Percentiles rank a stretch among this genome's conserved stretches.
These are phyloP conservation scores for Lonchura striata DNA, from an alignment of 2,113 vertebrate genomes.

Conservation along the genomic window DNA sequence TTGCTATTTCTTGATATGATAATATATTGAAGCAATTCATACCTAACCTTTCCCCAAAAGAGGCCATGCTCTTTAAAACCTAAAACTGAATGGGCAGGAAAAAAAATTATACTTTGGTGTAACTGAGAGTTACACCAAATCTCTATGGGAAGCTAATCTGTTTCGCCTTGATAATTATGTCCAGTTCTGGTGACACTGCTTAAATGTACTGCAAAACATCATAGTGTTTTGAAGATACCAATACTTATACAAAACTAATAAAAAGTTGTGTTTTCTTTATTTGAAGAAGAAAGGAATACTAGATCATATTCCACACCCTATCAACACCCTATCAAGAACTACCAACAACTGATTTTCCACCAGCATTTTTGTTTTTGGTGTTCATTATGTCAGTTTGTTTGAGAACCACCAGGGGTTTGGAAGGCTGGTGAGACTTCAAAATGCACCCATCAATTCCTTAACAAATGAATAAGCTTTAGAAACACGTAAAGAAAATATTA, in stretches of 20 bases:
- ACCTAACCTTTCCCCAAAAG: conserved; percentile 22
- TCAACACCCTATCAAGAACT: neutral
- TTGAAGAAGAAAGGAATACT: neutral
- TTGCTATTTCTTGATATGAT: conserved; percentile 11
- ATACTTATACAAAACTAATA: neutral
- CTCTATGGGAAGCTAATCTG: neutral
- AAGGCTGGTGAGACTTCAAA: neutral
- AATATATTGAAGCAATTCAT: conserved; percentile 31
- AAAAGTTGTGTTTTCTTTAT: neutral
- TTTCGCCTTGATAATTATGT: neutral
- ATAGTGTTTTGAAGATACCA: neutral
- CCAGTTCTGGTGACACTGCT: neutral
- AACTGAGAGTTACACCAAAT: neutral
- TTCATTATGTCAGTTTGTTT: neutral
- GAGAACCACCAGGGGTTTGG: neutral
- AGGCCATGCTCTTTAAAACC: conserved; percentile 32
- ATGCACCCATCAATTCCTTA: neutral
- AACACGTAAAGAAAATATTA: neutral
- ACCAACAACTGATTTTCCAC: neutral
- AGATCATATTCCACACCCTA: neutral
- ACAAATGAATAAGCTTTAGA: neutral
- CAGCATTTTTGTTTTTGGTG: neutral
- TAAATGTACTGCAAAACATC: neutral
- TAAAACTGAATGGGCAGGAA: neutral
- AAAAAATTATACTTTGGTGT: no score